Conservation (phyloP, 2,888 invertebrate genomes). For the Malthinus flaveolus region DNA sequence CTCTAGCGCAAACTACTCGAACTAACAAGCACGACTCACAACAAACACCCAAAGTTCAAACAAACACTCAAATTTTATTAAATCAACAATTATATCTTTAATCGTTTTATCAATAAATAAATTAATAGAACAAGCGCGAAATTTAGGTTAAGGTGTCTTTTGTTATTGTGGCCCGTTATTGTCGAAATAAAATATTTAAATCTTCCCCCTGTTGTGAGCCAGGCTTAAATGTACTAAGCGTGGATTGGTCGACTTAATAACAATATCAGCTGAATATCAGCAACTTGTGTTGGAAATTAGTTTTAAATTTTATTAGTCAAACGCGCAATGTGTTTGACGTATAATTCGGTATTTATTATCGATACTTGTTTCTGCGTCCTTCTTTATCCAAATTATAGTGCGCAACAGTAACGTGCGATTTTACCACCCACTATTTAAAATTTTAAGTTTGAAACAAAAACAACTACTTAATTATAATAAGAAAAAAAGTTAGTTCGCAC, state of each 20-base stretch:
- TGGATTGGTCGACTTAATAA: constrained; percentile 39
- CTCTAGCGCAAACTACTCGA: constrained; percentile 61
- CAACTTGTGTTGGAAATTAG: constrained; percentile 40
- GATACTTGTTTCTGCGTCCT: constrained; percentile 1
- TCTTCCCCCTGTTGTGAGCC: constrained; percentile 23
- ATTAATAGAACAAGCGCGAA: not conserved
- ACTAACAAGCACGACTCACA: constrained; percentile 36
- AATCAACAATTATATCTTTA: too few relatives aligned
- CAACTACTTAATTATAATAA: too few relatives aligned
- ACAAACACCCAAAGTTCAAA: not conserved
- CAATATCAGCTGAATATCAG: constrained; percentile 39
- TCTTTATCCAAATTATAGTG: constrained; percentile 2
- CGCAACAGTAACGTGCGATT: not conserved
- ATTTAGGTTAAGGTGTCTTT: not conserved
- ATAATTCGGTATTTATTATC: not conserved
- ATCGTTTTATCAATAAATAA: too few relatives aligned
- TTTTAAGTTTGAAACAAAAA: too few relatives aligned
- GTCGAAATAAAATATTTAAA: too few relatives aligned
- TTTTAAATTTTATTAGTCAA: constrained; percentile 33
- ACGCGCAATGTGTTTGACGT: not conserved
- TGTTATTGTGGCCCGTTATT: not conserved
- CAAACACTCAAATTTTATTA: not conserved
- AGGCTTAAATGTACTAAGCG: constrained; percentile 23
- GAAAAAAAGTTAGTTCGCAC: too few relatives aligned
- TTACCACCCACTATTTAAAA: too few relatives aligned